Evolutionary conservation across 2,888 invertebrate species (phyloP), one percentile per base, ranked within the genome.

Genomic region (Meandrusa payeni): DNA sequence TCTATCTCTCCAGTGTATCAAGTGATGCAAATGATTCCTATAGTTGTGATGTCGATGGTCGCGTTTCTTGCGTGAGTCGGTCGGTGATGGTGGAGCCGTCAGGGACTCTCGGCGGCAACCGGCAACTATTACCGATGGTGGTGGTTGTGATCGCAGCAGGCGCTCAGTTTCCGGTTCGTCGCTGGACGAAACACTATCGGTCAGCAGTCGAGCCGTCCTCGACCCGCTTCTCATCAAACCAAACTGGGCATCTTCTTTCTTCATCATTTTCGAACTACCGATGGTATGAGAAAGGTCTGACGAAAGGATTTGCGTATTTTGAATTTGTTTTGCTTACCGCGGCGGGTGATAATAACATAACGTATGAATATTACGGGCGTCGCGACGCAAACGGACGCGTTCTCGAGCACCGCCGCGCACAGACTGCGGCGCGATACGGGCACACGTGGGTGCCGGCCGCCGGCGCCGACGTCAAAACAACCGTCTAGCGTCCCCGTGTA

Each of bases 31-130:
- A 59, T 79, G 88, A 66, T 76, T 88, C 72, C 64, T 82, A 61
- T 80, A 87, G 64, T 80, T 76, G 61, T 77, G 85, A 54, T 70
- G 85, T 37, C 72, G 79, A 32, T 50, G 43, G 59, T 73, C 78
- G 50, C 73, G 77, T 66, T 85, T 83, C 64, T 86, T 83, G 48
- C 85, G 71, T 22, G 74, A 82, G 45, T 86, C 86, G n/a, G 76
- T 79, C 3, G 88, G 88, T 15, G 88, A 88, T 0, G 88, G 85
- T 6, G 88, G 88, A 13, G 87, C 88, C 3, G 88, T 88, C 32
- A 88, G 66, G 1, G 88, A 88, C 51, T 73, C 69, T 23, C 88
- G 68, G 2, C 87, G 73, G 19, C 66, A 65, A 44, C 66, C 61
- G 43, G 62, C 55, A 28, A 71, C 69, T 19, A 69, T 65, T 34